phyloP scores from a whole-genome alignment of 2,113 vertebrate genomes.

The Scolopax mira region DNA sequence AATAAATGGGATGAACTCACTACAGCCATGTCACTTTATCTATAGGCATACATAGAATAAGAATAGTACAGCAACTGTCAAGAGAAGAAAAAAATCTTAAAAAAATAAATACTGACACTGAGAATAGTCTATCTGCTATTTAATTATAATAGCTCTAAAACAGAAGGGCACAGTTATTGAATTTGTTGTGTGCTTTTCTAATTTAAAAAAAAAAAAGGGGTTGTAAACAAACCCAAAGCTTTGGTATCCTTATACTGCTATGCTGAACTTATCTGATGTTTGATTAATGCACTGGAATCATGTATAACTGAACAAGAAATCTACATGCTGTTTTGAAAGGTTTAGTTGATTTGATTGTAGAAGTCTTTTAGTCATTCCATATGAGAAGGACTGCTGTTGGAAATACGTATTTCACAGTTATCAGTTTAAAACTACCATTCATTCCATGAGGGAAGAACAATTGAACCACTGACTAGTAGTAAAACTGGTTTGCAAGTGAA shows the following conservation, averaged over 20 bases:
- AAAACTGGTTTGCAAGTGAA: conserved; percentile 44
- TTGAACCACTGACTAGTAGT: conserved; percentile 14
- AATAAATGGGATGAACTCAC: background rate
- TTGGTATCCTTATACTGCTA: background rate
- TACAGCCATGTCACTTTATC: background rate
- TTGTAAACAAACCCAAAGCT: background rate
- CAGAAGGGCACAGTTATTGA: background rate
- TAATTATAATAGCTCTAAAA: background rate
- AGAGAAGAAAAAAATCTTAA: background rate
- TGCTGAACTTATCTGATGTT: background rate
- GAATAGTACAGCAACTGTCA: background rate
- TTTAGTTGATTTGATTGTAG: conserved; percentile 33
- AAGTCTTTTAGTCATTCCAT: conserved; percentile 19
- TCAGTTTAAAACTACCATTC: conserved; percentile 32
- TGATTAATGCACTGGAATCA: background rate
- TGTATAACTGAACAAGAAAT: background rate
- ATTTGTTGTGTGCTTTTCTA: background rate
- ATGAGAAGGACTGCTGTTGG: background rate
- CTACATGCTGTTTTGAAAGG: background rate
- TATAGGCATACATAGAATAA: background rate
- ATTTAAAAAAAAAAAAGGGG: background rate
- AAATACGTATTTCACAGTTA: conserved; percentile 48
- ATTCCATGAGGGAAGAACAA: conserved; percentile 30
- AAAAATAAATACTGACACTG: background rate
- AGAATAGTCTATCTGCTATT: background rate